These are phyloP conservation scores for Hyperoplus lanceolatus DNA, from an alignment of 2,797 vertebrate species.

Conservation along the genomic window DNA sequence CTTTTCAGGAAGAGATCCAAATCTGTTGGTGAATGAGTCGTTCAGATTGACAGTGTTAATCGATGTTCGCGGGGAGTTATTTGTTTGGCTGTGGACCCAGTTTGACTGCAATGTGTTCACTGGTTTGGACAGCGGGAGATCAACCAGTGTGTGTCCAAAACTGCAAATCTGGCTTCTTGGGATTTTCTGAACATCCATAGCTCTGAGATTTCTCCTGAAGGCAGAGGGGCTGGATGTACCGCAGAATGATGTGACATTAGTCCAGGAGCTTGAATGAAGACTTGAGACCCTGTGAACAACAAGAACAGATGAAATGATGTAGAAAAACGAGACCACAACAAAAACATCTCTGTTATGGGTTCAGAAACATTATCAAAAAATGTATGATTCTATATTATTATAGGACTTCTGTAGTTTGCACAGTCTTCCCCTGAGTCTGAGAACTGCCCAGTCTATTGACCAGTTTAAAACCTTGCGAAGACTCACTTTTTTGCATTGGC, in stretches of 20 bases:
- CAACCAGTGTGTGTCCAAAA: neutral
- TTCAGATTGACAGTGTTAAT: neutral
- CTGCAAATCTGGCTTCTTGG: neutral
- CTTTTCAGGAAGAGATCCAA: neutral
- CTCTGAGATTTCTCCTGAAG: conserved; percentile 2
- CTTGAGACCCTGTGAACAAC: conserved; percentile 35
- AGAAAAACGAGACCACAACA: neutral
- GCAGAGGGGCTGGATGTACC: neutral
- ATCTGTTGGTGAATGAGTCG: conserved; percentile 1
- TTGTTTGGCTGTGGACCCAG: neutral
- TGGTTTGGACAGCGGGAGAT: neutral
- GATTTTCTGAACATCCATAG: neutral
- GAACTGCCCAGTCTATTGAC: no score
- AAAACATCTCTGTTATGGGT: neutral
- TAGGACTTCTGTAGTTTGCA: no score
- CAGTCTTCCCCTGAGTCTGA: no score
- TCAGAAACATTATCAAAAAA: no score
- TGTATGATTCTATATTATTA: no score
- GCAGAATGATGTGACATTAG: neutral
- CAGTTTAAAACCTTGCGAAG: no score
- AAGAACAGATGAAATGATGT: neutral
- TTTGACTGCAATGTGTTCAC: neutral
- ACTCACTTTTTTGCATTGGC: no score
- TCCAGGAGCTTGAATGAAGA: neutral
- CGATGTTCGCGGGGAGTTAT: neutral